These are phyloP conservation scores for Calliopsis andreniformis DNA, from an alignment of 1,140 invertebrate species.

Conservation along the genomic window DNA sequence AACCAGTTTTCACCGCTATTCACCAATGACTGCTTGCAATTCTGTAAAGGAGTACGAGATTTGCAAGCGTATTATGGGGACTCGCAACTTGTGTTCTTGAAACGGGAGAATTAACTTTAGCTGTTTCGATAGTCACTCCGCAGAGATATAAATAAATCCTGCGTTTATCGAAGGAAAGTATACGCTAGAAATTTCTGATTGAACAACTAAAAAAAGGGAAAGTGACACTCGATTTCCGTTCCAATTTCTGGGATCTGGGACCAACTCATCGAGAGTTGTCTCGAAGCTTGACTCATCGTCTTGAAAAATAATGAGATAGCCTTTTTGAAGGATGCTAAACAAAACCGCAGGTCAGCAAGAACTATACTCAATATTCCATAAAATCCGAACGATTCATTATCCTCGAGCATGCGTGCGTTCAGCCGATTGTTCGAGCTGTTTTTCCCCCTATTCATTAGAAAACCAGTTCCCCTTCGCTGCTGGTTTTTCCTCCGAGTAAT, in stretches of 20 bases:
- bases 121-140: too few species aligned
- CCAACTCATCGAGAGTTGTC: too few species aligned
- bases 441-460: constrained; percentile 5
- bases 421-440: constrained; percentile 50
- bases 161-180: too few species aligned
- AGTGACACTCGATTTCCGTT: too few species aligned
- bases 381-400: constrained; percentile 57
- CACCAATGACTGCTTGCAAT: background rate
- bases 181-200: background rate
- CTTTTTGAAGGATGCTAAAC: too few species aligned
- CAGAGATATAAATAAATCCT: too few species aligned
- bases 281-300: too few species aligned
- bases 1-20: background rate
- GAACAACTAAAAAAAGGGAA: too few species aligned
- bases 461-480: constrained; percentile 52
- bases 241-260: too few species aligned
- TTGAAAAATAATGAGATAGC: too few species aligned
- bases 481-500: constrained; percentile 48
- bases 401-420: constrained; percentile 42
- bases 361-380: constrained; percentile 28
- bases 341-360: constrained; percentile 26
- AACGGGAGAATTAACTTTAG: background rate
- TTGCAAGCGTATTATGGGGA: too few species aligned
- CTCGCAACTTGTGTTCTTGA: too few species aligned
- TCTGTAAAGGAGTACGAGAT: background rate